phyloP scores from a whole-genome alignment of 2,113 vertebrate species.

The rat (Rattus norvegicus) region DNA sequence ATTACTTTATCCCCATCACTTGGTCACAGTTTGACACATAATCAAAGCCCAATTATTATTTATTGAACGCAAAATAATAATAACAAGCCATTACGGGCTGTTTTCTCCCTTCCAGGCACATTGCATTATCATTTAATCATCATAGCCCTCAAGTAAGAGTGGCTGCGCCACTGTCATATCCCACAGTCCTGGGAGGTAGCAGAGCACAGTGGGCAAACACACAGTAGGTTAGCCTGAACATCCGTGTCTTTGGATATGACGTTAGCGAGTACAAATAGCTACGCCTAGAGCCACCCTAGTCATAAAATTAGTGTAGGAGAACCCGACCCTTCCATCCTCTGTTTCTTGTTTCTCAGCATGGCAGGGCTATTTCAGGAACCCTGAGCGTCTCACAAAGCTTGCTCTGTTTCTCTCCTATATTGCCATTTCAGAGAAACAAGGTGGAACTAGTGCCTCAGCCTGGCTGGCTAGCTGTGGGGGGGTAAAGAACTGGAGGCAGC shows the following conservation, averaged over 20 bases:
- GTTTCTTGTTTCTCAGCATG: neutral
- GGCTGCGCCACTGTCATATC: neutral
- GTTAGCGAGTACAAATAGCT: neutral
- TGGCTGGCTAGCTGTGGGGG: neutral
- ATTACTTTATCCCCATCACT: neutral
- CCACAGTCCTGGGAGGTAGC: neutral
- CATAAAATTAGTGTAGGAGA: constrained; percentile 14
- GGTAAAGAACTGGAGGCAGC: neutral
- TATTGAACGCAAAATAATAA: neutral
- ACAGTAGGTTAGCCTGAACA: neutral
- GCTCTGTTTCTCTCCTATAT: neutral
- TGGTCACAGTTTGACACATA: neutral
- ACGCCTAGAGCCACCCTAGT: neutral
- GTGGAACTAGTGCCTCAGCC: neutral
- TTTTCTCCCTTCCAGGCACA: neutral
- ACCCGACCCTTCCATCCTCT: neutral
- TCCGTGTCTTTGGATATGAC: neutral
- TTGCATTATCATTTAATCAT: neutral
- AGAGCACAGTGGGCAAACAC: neutral
- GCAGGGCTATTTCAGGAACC: constrained; percentile 40
- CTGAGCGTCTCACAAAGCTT: neutral
- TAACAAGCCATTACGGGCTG: neutral
- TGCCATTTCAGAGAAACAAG: neutral
- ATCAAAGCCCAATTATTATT: neutral
- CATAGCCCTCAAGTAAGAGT: neutral